Percentiles rank a stretch among this genome's conserved stretches.
Conservation (phyloP, 1,140 invertebrate genomes). For the Euura saliciscinereae region DNA sequence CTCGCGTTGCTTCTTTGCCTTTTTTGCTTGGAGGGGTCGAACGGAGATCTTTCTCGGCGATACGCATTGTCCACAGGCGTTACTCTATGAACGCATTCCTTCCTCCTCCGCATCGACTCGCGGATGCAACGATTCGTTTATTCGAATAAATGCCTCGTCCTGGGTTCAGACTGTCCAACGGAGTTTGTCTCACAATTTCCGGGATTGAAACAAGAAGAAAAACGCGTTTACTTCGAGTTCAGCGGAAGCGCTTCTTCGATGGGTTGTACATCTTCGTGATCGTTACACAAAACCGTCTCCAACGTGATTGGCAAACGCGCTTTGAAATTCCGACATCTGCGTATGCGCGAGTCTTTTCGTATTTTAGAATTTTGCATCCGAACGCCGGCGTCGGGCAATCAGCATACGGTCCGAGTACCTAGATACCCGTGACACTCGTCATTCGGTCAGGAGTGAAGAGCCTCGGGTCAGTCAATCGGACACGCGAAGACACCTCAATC, state of each 20-base stretch:
- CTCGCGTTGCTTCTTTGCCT: background rate
- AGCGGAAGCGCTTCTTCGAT: background rate
- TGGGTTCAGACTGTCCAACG: no score
- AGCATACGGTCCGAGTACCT: background rate
- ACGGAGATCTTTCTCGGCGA: conserved; percentile 3
- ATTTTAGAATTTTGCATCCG: no score
- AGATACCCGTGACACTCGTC: background rate
- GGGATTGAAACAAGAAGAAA: no score
- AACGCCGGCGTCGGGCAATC: background rate
- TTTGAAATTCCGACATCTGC: background rate
- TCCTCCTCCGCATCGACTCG: background rate
- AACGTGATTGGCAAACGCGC: background rate
- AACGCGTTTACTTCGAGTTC: background rate
- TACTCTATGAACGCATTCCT: conserved; percentile 7
- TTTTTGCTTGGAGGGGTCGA: background rate
- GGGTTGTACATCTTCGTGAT: background rate
- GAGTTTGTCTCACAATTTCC: no score
- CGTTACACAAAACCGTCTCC: background rate
- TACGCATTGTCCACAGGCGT: conserved; percentile 6
- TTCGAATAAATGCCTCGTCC: no score
- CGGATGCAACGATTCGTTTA: background rate
- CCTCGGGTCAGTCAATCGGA: background rate
- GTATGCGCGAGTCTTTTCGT: background rate
- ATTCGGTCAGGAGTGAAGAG: background rate
- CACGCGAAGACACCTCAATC: background rate